Evolutionary conservation across 1,140 invertebrate species (phyloP).

Genomic region (Prorops nasuta): DNA sequence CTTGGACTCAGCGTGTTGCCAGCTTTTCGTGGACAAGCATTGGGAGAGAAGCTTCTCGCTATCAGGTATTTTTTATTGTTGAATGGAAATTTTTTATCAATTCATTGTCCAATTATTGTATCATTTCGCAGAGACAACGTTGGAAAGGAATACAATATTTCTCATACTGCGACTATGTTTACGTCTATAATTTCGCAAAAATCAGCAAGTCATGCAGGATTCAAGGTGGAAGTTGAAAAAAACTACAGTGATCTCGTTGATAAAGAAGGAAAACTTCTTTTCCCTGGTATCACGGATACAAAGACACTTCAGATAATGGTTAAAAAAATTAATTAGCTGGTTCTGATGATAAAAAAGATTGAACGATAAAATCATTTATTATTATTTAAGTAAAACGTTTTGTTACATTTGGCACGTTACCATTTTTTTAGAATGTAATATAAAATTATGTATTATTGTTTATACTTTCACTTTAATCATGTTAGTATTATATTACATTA

Average conservation of each 20-base stretch:
- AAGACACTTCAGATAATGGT: constrained; percentile 24
- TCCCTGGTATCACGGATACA: constrained; percentile 20
- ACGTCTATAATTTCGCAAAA: constrained; percentile 27
- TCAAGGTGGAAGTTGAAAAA: constrained; percentile 4
- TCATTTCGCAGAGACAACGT: constrained; percentile 16
- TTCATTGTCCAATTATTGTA: not conserved
- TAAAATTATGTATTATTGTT: no score
- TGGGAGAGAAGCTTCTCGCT: constrained; percentile 34
- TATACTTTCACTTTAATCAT: no score
- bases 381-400: no score
- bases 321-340: constrained; percentile 13
- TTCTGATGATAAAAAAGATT: no score
- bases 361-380: no score
- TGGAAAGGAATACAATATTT: constrained; percentile 21
- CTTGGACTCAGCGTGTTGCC: constrained; percentile 40
- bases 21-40: constrained; percentile 36
- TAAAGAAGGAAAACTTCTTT: constrained; percentile 18
- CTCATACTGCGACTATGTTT: constrained; percentile 23
- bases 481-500: no score
- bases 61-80: constrained; percentile 24
- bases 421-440: no score
- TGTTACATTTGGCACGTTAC: no score
- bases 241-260: constrained; percentile 20
- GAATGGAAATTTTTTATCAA: not conserved
- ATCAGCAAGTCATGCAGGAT: constrained; percentile 20